Evolutionary conservation across 2,113 vertebrate genomes (phyloP), one percentile per base, ranked within the genome.

Genomic region (Leptobrachium ailaonicum): DNA sequence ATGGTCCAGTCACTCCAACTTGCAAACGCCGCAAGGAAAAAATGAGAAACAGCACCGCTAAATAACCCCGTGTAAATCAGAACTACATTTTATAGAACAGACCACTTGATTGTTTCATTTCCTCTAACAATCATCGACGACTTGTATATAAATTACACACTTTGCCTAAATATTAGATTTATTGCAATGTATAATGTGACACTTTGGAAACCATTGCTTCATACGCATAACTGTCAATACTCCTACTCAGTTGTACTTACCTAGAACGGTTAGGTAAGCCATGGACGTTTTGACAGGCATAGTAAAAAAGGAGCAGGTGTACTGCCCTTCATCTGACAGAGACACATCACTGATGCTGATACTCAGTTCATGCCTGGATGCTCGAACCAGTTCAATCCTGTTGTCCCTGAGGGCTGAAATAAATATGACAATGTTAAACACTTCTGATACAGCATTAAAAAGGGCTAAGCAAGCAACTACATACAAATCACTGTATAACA

Each of bases 261-360:
- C 96, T 1, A 99, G 90, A 78, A 99, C 97, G 0, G 95, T 97
- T 84, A 99, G 96, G 86, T 94, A 99, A 90, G 98, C 97, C 93
- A 97, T 99, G 89, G 97, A 95, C 77, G 96, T 98, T 89, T 96
- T 98, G 92, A 99, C 96, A 79, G 97, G 97, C 98, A 98, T 99
- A 68, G 98, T 99, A 92, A 99, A 99, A 84, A 99, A 94, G 9
- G 97, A 98, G 87, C 98, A 99, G 75, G 98, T 99, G 84, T 99
- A 99, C 85, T 94, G 96, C 77, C 98, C 98, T 88, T 99, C 97
- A 72, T 99, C 98, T 0, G 95, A 95, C 88, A 99, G 92, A 70
- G 95, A 90, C 83, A 97, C 95, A 4, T 99, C 97, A 75, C 90
- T 92, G 89, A 99, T 95, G 4, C 93, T 96, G 91, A 99, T 99